phyloP scores from a whole-genome alignment of 2,888 invertebrate genomes.

The Zele albiditarsus region DNA sequence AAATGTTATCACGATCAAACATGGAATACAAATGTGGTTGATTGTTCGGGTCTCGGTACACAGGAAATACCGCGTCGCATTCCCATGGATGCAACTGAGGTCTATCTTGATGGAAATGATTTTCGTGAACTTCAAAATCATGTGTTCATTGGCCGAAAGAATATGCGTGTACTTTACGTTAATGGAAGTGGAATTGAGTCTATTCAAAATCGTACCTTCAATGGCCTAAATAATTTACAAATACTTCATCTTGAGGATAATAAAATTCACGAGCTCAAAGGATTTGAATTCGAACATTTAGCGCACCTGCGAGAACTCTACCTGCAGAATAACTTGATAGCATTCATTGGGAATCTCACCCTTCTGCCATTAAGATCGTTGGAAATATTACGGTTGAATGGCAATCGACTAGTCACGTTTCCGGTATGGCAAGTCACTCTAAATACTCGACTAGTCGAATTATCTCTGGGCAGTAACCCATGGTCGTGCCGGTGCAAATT shows the following conservation, averaged over 20 bases:
- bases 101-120: slow-evolving; percentile 93
- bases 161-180: slow-evolving; percentile 88
- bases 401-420: slow-evolving; percentile 86
- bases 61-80: slow-evolving; percentile 87
- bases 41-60: slow-evolving; percentile 88
- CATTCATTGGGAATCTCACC: slow-evolving; percentile 86
- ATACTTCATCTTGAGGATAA: slow-evolving; percentile 91
- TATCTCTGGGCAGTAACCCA: slow-evolving; percentile 87
- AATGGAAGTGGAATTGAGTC: slow-evolving; percentile 89
- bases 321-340: slow-evolving; percentile 88
- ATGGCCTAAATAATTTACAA: slow-evolving; percentile 85
- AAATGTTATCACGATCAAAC: slow-evolving; percentile 95
- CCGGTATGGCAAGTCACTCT: slow-evolving; percentile 82
- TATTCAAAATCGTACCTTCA: slow-evolving; percentile 93
- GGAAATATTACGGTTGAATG: slow-evolving; percentile 86
- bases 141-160: slow-evolving; percentile 92
- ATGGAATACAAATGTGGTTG: slow-evolving; percentile 94
- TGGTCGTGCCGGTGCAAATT: slow-evolving; percentile 95
- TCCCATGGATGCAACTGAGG: slow-evolving; percentile 95
- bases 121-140: slow-evolving; percentile 88
- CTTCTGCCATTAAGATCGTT: slow-evolving; percentile 85
- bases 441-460: slow-evolving; percentile 81
- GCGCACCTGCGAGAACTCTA: slow-evolving; percentile 86
- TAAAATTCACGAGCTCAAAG: slow-evolving; percentile 84
- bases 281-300: slow-evolving; percentile 89